Evolutionary conservation across 2,113 vertebrate genomes (phyloP), one percentile per base, ranked within the genome.

Genomic region (Spilogale gracilis): DNA sequence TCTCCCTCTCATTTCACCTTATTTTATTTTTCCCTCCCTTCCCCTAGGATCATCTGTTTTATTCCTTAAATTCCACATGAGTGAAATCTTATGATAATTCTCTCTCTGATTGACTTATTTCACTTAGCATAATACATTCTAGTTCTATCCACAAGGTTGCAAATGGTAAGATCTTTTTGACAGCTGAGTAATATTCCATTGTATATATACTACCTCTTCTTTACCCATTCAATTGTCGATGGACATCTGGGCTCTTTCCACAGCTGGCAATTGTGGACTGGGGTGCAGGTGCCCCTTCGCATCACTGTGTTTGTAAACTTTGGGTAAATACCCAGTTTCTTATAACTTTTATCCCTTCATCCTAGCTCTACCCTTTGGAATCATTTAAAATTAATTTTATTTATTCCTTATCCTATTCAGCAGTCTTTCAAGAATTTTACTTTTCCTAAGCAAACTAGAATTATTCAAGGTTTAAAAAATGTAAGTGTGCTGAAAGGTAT

Each of bases 381-480:
- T 89, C 48, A 89, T 9, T 58, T 27, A 61, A 86, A 80, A 97
- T 80, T 78, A 69, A n/a, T 60, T 87, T 56, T 74, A 65, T 90
- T 56, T 74, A 73, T 71, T 95, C 23, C 27, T 92, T 58, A 67
- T 79, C 18, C n/a, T 63, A 82, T 20, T 93, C 78, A 32, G 67
- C 11, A 91, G 48, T 4, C 67, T 96, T 93, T 65, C 7, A 95
- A 88, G 67, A 90, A 90, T 78, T 95, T 94, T 91, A 96, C 17
- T 6, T 91, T 91, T 86, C 94, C 58, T 93, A 97, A 96, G 76
- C 12, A 89, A 91, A 83, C 83, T 78, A 93, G 78, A 94, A 96
- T 93, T 81, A 93, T 61, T 96, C 18, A 78, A 74, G 56, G 21
- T 67, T 84, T 67, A 48, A 52, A 52, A 83, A 84, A 65, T 38